Evolutionary conservation across 2,888 invertebrate genomes (phyloP), one percentile per base, ranked within the genome.

Genomic region (Carterocephalus palaemon): DNA sequence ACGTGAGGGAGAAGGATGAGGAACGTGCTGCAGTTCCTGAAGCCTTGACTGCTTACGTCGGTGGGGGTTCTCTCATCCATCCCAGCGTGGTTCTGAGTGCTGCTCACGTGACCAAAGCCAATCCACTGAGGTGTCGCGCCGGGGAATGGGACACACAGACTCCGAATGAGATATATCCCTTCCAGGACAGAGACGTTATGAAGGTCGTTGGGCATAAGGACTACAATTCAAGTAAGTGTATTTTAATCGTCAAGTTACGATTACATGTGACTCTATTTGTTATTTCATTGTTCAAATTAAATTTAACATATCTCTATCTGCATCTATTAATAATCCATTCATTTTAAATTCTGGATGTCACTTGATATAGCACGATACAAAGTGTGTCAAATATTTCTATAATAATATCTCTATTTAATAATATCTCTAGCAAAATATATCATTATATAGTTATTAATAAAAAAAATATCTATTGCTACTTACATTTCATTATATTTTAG

Each of bases 81-180:
- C 91, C 90, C 0, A 82, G 82, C 38, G 93, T 93, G 0, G 93
- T 94, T 0, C 64, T 96, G 2, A 95, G 95, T 0, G 93, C 94
- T 0, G 95, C 94, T 0, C 96, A 96, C 2, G 93, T 93, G 64
- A 90, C 94, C 0, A 53, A 55, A 1, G 3, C 16, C 0, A 48
- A 56, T 0, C 39, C 51, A 12, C 38, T 59, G 24, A 57, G 88
- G 2, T 62, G 70, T 20, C 87, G 95, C 0, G 91, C 92, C 0
- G 95, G 95, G 0, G 95, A 95, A 75, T 95, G 95, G 94, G 94
- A 95, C 71, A 93, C 93, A 0, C 92, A 93, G 68, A 91, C 91
- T 0, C 90, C 88, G 24, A 88, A 87, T 31, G 95, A 95, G 64
- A 83, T 91, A 0, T 89, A 86, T 46, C 89, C 90, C 0, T 92